phyloP scores from a whole-genome alignment of 2,113 vertebrate species.

The Phalacrocorax brasilianus region DNA sequence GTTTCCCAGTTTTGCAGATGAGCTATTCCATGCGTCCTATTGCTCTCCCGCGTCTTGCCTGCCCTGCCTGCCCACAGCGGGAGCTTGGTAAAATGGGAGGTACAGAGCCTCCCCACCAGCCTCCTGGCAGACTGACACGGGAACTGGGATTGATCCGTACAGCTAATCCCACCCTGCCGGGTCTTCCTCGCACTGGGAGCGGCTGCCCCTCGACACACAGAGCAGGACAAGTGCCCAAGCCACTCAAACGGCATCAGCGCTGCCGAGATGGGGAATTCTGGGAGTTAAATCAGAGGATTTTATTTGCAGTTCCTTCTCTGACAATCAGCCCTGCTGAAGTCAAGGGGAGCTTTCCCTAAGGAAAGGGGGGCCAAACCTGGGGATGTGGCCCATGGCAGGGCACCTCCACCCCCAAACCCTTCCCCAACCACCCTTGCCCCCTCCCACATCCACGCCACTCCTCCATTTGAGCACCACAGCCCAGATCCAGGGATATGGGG shows the following conservation, averaged over 20 bases:
- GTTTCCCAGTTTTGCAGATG: not conserved
- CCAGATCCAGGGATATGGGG: not conserved
- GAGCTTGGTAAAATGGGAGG: not conserved
- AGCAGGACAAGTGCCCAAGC: fast-evolving
- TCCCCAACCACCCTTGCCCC: too few species aligned
- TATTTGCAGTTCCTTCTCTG: not conserved
- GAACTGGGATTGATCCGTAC: not conserved
- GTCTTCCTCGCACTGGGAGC: not conserved
- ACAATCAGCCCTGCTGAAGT: not conserved
- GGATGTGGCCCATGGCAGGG: not conserved
- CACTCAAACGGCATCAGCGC: not conserved
- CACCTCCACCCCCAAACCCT: not conserved
- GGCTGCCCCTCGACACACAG: not conserved
- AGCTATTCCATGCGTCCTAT: not conserved
- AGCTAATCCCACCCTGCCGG: not conserved
- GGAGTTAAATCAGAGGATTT: not conserved
- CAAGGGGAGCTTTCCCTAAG: not conserved
- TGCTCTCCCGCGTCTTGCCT: not conserved
- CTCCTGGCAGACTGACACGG: not conserved
- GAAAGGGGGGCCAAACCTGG: fast-evolving
- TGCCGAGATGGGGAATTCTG: not conserved
- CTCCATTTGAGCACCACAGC: not conserved
- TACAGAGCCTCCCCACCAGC: not conserved
- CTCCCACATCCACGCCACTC: not conserved
- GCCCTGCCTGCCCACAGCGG: not conserved